Evolutionary conservation across 2,888 invertebrate species (phyloP), one percentile per base, ranked within the genome.

Genomic region (Anoplius nigerrimus): DNA sequence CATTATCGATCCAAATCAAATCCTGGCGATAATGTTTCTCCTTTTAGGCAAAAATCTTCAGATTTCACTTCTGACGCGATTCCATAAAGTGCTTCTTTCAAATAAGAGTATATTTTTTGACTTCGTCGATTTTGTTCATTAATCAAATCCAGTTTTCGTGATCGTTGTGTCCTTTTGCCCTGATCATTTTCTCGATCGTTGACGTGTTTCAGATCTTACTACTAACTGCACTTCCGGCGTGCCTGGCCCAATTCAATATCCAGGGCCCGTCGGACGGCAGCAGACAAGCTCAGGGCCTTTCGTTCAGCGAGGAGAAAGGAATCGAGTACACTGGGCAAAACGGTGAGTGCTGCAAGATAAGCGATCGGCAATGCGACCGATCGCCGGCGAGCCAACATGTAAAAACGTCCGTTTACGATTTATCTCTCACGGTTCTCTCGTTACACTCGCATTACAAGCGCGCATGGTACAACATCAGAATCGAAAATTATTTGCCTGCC

Each of bases 241-340:
- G 88, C 81, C 65, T 83, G 45, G 88, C 85, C 22, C 86, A 88
- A 75, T 88, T 88, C 66, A 82, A 87, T 16, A 88, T 88, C 60
- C 82, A 86, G 69, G 88, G 88, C 6, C 85, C 88, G 1, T 87
- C 85, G 65, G 88, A 88, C 78, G 88, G 88, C 54, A 85, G 84
- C 66, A 82, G 87, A 61, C 82, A 79, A 42, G 85, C 88, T 43
- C 87, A 88, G 72, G 87, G 88, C 53, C 80, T 88, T 51, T 86
- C 83, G 75, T 84, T 85, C 69, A 87, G 86, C 60, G 67, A 79
- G 62, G 86, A 85, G 56, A 88, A 87, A 81, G 88, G 87, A 72
- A 81, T 88, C 67, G 82, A 87, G 74, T 88, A 85, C 75, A 85
- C 83, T 53, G 84, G 87, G 63, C 85, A 85, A 64, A 83, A 79